These are phyloP conservation scores for Holothuria leucospilota DNA, from an alignment of 53 echinoderm and acorn worm species.

Conservation along the genomic window DNA sequence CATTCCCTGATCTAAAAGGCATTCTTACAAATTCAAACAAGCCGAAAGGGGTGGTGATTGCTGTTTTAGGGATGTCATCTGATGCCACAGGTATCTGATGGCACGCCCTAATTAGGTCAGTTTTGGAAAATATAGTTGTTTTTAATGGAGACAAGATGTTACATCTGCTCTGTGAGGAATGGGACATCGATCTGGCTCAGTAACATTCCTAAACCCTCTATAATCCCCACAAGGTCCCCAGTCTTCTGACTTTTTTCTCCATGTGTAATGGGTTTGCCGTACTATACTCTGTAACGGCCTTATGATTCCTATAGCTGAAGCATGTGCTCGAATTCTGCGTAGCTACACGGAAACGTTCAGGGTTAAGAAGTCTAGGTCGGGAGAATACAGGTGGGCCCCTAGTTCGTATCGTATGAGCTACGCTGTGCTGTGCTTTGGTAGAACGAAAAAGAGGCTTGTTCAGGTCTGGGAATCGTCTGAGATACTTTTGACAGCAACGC, in stretches of 20 bases:
- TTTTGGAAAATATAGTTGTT: constrained; percentile 53
- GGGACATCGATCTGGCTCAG: constrained; percentile 51
- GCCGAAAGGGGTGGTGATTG: constrained; percentile 57
- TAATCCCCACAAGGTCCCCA: too few species aligned
- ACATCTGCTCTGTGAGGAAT: constrained; percentile 59
- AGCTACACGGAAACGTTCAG: constrained; percentile 24
- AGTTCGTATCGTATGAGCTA: constrained; percentile 12
- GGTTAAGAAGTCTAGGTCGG: neutral
- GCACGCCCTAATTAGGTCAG: constrained; percentile 55
- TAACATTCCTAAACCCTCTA: constrained; percentile 40
- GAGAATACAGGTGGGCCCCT: constrained; percentile 39
- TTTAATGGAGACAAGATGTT: constrained; percentile 11
- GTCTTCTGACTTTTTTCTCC: too few species aligned
- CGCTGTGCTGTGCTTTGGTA: constrained; percentile 25
- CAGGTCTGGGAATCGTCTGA: neutral
- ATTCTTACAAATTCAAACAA: constrained; percentile 52
- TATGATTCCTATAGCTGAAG: constrained; percentile 27
- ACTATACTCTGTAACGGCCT: constrained; percentile 23
- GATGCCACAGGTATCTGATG: constrained; percentile 61
- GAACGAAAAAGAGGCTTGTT: neutral
- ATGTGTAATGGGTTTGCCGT: constrained; percentile 2
- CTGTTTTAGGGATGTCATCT: constrained; percentile 54
- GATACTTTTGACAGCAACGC: too few species aligned
- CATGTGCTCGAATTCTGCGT: constrained; percentile 7
- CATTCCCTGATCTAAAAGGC: constrained; percentile 58